phyloP scores from a whole-genome alignment of 2,888 invertebrate species.

The Phaedon cochleariae region DNA sequence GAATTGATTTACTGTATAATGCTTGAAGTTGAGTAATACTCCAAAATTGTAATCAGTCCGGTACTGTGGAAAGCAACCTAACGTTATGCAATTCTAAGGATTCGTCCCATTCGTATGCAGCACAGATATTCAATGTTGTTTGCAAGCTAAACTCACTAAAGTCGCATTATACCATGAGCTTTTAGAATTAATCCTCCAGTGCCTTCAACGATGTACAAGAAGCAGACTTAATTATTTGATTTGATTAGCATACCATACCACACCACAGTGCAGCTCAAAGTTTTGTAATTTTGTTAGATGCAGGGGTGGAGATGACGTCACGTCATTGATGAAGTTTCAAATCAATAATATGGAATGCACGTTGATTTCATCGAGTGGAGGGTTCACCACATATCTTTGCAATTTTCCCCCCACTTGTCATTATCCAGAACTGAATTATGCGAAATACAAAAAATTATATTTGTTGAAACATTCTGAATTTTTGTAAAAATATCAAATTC shows the following conservation, averaged over 20 bases:
- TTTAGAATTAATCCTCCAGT: neutral
- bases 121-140: conserved; percentile 44
- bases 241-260: conserved; percentile 46
- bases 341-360: too few species aligned
- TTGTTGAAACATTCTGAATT: too few species aligned
- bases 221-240: neutral
- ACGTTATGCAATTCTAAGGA: conserved; percentile 42
- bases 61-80: neutral
- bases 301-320: neutral
- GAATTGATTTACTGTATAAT: too few species aligned
- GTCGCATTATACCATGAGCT: conserved; percentile 43
- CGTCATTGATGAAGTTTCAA: too few species aligned
- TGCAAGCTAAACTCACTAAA: conserved; percentile 44
- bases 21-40: too few species aligned
- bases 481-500: too few species aligned
- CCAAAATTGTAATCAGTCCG: too few species aligned
- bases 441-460: too few species aligned
- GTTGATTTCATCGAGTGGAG: too few species aligned
- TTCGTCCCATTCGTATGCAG: conserved; percentile 54
- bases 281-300: conserved; percentile 12
- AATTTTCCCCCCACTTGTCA: too few species aligned
- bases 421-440: too few species aligned
- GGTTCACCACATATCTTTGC: too few species aligned
- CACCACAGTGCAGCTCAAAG: conserved; percentile 40
- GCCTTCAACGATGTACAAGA: neutral